Percentiles rank a stretch among this genome's conserved stretches.
Conservation (phyloP, 2,113 vertebrate genomes). For the Muntiacus reevesi region DNA sequence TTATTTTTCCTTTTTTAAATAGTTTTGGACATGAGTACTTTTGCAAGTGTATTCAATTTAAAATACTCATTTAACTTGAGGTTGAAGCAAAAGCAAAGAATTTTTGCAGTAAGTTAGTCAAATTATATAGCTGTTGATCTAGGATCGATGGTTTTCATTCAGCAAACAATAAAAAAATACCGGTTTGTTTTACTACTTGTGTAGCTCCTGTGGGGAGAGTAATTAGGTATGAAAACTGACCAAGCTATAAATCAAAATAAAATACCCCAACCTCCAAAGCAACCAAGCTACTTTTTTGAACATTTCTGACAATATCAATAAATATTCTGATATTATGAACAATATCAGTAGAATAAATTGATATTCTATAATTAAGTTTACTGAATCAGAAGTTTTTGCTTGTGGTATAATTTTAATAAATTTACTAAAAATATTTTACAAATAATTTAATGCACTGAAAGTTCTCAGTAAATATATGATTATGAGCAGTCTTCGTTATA, state of each 20-base stretch:
- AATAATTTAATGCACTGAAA: neutral
- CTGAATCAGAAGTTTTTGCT: neutral
- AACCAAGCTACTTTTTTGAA: neutral
- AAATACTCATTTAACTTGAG: slow-evolving; percentile 32
- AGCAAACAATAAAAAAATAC: neutral
- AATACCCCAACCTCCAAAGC: neutral
- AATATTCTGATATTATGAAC: neutral
- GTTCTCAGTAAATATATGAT: neutral
- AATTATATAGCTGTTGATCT: neutral
- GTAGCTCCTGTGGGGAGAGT: neutral
- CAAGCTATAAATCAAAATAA: neutral
- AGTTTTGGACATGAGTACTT: neutral
- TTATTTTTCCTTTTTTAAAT: neutral
- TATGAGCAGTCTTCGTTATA: neutral
- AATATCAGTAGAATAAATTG: neutral
- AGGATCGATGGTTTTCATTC: slow-evolving; percentile 4
- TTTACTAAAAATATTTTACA: neutral
- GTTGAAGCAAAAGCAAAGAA: neutral
- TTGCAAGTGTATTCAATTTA: slow-evolving; percentile 31
- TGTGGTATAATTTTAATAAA: neutral
- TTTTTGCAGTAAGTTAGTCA: neutral
- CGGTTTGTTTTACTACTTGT: neutral
- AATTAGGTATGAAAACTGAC: slow-evolving; percentile 5
- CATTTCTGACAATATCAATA: neutral
- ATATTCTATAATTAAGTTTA: neutral